Evolutionary conservation across 2,888 invertebrate genomes (phyloP).

Genomic region (Leptinotarsa rubiginosa): DNA sequence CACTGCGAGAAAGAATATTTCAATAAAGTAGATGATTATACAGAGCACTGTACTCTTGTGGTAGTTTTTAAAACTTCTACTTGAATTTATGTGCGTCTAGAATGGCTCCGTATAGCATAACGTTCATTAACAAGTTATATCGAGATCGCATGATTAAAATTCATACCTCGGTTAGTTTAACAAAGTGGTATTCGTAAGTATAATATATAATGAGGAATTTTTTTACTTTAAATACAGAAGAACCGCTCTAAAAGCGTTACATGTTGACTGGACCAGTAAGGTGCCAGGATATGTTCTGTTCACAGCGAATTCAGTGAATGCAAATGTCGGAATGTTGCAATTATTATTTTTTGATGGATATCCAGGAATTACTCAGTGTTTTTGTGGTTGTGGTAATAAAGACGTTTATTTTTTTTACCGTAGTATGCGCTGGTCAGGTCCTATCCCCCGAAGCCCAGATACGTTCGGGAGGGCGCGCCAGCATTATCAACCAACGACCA

Average conservation of each 20-base stretch:
- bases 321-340: too few species aligned
- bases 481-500: too few species aligned
- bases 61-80: not conserved
- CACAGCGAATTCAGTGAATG: too few species aligned
- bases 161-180: slow-evolving; percentile 1
- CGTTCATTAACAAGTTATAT: slow-evolving; percentile 13
- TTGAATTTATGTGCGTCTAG: not conserved
- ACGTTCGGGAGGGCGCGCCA: too few species aligned
- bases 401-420: too few species aligned
- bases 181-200: slow-evolving; percentile 1
- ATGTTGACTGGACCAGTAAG: not conserved
- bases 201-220: not conserved
- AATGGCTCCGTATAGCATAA: slow-evolving; percentile 12
- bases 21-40: slow-evolving; percentile 36
- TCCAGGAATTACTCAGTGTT: too few species aligned
- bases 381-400: too few species aligned
- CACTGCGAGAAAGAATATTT: slow-evolving; percentile 27
- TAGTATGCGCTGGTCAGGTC: too few species aligned
- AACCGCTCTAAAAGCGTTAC: not conserved
- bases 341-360: too few species aligned
- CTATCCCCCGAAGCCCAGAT: too few species aligned
- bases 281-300: not conserved
- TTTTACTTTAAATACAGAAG: not conserved
- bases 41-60: slow-evolving; percentile 4
- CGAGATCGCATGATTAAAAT: slow-evolving; percentile 8